Evolutionary conservation across 2,797 vertebrate genomes (phyloP).

Genomic region (Linurgus olivaceus): DNA sequence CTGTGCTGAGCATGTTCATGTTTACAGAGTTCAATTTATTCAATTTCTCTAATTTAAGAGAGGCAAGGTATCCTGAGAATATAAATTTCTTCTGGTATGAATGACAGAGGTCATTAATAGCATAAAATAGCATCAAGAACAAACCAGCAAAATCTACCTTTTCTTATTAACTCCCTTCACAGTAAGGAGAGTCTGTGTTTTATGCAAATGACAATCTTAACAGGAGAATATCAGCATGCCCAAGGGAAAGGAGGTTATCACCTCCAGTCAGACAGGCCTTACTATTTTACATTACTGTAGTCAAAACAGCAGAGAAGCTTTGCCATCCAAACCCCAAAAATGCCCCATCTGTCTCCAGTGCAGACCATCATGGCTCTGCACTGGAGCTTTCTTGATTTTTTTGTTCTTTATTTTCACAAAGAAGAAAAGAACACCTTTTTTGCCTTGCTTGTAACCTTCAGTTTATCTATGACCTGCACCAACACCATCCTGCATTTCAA

Average conservation of each 20-base stretch:
- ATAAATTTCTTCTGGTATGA: background rate
- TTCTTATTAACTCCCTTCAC: background rate
- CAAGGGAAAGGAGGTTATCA: background rate
- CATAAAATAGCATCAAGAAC: background rate
- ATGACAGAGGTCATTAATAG: background rate
- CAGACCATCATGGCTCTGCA: background rate
- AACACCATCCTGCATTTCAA: background rate
- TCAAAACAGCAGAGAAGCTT: background rate
- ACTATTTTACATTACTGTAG: background rate
- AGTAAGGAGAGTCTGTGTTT: background rate
- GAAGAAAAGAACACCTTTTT: background rate
- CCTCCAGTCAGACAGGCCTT: background rate
- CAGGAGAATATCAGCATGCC: rapidly evolving
- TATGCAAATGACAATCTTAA: background rate
- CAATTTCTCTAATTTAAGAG: background rate
- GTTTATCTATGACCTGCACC: background rate
- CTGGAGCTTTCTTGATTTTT: background rate
- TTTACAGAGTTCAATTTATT: background rate
- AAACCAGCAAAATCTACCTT: background rate
- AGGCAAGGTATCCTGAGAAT: background rate
- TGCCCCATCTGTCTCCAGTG: background rate
- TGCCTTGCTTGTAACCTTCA: background rate
- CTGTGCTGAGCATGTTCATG: background rate
- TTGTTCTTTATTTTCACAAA: background rate
- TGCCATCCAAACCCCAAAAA: background rate